A percentile compares a stretch with the other conserved stretches of the same genome.
These are phyloP conservation scores for Betta splendens DNA, from an alignment of 2,797 vertebrate genomes.

Conservation along the genomic window DNA sequence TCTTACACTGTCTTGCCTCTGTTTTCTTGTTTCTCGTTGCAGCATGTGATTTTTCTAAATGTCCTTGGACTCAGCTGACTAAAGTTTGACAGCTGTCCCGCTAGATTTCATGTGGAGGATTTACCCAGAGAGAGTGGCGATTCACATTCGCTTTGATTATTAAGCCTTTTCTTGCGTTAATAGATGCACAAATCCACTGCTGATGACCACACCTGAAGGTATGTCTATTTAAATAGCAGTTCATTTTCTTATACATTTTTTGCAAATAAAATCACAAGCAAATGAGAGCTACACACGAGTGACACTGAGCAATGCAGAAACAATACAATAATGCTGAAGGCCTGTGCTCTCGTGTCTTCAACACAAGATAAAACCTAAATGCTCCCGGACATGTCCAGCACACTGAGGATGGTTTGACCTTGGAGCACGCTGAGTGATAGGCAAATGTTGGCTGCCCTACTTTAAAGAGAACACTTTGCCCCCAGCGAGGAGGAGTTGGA, in stretches of 20 bases:
- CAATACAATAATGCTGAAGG: not conserved
- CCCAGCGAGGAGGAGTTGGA: conserved; percentile 52
- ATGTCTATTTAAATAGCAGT: conserved; percentile 27
- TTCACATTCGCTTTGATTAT: conserved; percentile 62
- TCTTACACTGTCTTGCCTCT: conserved; percentile 7
- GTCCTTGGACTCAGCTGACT: conserved; percentile 65
- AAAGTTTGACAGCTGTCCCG: conserved; percentile 50
- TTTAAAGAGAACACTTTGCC: conserved; percentile 66
- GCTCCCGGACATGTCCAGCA: conserved; percentile 14
- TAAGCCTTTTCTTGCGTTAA: conserved; percentile 52
- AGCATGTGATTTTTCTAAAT: conserved; percentile 78
- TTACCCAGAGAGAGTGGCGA: conserved; percentile 50
- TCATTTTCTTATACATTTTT: not conserved
- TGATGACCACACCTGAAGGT: conserved; percentile 78
- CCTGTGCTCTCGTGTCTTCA: not conserved
- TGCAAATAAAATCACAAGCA: not conserved
- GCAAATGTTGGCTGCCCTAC: conserved; percentile 69
- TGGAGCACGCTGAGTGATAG: conserved; percentile 62
- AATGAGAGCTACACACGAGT: not conserved
- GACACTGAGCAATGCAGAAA: not conserved
- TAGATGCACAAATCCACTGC: conserved; percentile 54
- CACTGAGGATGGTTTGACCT: conserved; percentile 66
- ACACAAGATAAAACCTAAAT: conserved; percentile 18
- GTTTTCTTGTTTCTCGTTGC: conserved; percentile 46
- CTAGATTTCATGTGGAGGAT: conserved; percentile 47